These are phyloP conservation scores for Nestor notabilis DNA, from an alignment of 2,113 vertebrate species.

Conservation along the genomic window DNA sequence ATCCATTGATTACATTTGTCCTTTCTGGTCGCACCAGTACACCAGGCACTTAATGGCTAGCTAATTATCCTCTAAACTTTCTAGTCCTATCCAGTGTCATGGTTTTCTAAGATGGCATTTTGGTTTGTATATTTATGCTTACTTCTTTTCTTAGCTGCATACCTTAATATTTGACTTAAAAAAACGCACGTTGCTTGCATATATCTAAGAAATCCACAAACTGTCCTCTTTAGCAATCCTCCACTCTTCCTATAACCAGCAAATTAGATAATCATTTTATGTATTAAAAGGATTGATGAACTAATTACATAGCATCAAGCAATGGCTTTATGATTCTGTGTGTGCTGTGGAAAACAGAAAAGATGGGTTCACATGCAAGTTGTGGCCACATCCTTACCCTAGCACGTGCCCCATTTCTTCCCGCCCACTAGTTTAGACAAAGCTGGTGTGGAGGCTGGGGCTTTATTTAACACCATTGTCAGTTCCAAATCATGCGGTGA, in stretches of 20 bases:
- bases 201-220: not conserved
- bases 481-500: not conserved
- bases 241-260: not conserved
- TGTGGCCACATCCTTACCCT: not conserved
- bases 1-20: not conserved
- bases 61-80: not conserved
- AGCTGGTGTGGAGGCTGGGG: not conserved
- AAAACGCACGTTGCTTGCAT: not conserved
- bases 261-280: not conserved
- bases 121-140: not conserved
- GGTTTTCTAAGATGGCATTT: not conserved
- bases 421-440: not conserved
- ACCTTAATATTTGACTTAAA: not conserved
- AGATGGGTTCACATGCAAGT: not conserved
- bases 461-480: accelerated
- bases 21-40: not conserved
- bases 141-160: not conserved
- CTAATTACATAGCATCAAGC: not conserved
- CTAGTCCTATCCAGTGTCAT: not conserved
- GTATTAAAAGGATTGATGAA: not conserved
- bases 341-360: not conserved
- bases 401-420: not conserved
- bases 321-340: not conserved
- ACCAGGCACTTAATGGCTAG: not conserved
- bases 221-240: not conserved